Evolutionary conservation across 2,888 invertebrate species (phyloP), one percentile per base, ranked within the genome.

Genomic region (Diadegma fenestrale): DNA sequence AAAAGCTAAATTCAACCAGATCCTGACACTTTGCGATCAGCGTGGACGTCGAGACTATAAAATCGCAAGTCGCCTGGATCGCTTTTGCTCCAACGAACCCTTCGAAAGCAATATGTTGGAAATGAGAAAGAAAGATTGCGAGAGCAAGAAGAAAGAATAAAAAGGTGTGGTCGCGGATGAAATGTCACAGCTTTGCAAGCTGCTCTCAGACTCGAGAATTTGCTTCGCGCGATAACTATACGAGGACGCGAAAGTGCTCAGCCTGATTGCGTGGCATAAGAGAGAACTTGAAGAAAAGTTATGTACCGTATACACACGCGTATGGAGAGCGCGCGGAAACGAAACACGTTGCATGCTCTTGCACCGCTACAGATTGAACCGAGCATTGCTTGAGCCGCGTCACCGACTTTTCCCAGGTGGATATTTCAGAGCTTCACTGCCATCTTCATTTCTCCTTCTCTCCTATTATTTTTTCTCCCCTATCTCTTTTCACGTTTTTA

Each of bases 181-280:
- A 73, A 80, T 63, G 61, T 33, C 51, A 48, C 22, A 22, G 51
- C 63, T 63, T 76, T 30, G 14, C 51, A 48, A 43, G 58, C 41
- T 48, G 58, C 41, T 48, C 43, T 54, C 26, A 54, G 51, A 37
- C 43, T 71, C 43, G 64, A 43, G 43, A 79, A 69, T 48, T 73
- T 66, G 54, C 64, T 64, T n/a, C 72, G 66, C 48, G 61, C 51
- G 68, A 63, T 37, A 71, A 41, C 51, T n/a, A n/a, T n/a, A 41
- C 69, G 80, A 75, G 41, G 58, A 71, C 71, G 82, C 71, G 82
- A 73, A 63, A 81, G 82, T 69, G 85, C 85, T 85, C 85, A 85
- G 85, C 80, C 76, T 85, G 85, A 85, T 85, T 85, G 80, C 85
- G 80, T 73, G 85, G 78, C 78, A 72, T 72, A 72, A 80, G 66